Conservation (phyloP, 2,797 vertebrate genomes). For the Lophius americanus region DNA sequence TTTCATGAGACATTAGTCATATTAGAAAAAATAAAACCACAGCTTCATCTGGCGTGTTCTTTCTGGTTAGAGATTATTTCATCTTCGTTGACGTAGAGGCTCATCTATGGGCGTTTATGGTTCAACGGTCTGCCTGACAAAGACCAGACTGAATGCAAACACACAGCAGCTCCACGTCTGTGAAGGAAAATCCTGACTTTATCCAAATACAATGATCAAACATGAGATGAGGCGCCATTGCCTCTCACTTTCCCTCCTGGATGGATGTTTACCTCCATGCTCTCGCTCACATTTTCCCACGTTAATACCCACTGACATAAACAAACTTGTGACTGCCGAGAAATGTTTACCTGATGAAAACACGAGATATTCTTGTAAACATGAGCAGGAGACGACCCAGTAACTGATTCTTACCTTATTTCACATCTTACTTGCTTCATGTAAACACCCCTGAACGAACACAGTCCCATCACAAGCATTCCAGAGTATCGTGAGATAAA, state of each 20-base stretch:
- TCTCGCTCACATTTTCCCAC: slow-evolving; percentile 15
- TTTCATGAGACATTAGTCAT: no score
- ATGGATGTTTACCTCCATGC: background rate
- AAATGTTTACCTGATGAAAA: slow-evolving; percentile 35
- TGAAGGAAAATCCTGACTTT: background rate
- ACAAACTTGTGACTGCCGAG: slow-evolving; percentile 4
- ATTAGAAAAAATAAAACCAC: no score
- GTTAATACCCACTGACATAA: slow-evolving; percentile 19
- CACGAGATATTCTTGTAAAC: slow-evolving; percentile 30
- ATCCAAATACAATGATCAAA: slow-evolving; percentile 3
- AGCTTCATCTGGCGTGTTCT: no score
- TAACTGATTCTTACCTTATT: slow-evolving; percentile 21
- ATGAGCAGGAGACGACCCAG: slow-evolving; percentile 6
- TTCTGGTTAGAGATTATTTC: no score
- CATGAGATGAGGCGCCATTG: background rate
- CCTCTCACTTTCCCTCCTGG: slow-evolving; percentile 1
- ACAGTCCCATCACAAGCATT: slow-evolving; percentile 33
- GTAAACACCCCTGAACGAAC: slow-evolving; percentile 34
- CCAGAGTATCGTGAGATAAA: slow-evolving; percentile 40
- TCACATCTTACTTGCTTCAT: slow-evolving; percentile 26
- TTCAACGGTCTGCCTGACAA: background rate
- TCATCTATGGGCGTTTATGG: no score
- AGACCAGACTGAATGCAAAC: background rate
- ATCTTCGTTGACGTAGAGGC: no score
- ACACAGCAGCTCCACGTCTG: no score